These are phyloP conservation scores for Nesometra sesokonis DNA, from an alignment of 35 echinoderm and acorn worm genomes.

Conservation along the genomic window DNA sequence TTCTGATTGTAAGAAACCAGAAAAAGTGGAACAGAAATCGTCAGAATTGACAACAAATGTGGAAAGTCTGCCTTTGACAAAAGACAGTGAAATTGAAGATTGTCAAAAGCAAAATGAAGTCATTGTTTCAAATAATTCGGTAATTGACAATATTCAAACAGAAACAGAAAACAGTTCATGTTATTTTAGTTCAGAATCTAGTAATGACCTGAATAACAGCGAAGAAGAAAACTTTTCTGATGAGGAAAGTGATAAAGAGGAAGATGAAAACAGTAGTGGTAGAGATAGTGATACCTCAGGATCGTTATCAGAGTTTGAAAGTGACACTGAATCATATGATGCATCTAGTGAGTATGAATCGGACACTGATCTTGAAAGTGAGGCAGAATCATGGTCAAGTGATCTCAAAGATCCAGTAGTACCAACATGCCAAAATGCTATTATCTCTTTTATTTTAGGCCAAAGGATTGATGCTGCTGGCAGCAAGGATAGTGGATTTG, in stretches of 20 bases:
- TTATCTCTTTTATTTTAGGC: not conserved
- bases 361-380: not conserved
- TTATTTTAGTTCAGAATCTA: not conserved
- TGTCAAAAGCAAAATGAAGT: too few species aligned
- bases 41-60: too few species aligned
- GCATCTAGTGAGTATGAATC: not conserved
- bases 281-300: not conserved
- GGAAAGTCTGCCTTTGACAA: too few species aligned
- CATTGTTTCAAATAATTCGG: too few species aligned
- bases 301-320: not conserved
- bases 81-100: too few species aligned
- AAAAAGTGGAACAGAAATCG: too few species aligned
- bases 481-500: not conserved
- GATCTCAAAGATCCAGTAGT: not conserved
- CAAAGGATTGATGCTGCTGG: not conserved
- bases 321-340: not conserved
- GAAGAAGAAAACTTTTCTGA: not conserved
- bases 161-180: not conserved
- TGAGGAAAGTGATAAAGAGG: not conserved
- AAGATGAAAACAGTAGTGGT: not conserved
- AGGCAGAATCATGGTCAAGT: not conserved
- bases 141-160: too few species aligned
- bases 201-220: not conserved
- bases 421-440: not conserved
- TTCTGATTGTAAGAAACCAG: too few species aligned